A percentile compares a stretch with the other conserved stretches of the same genome.
Conservation (phyloP, 2,113 vertebrate genomes). For the Carlito syrichta region DNA sequence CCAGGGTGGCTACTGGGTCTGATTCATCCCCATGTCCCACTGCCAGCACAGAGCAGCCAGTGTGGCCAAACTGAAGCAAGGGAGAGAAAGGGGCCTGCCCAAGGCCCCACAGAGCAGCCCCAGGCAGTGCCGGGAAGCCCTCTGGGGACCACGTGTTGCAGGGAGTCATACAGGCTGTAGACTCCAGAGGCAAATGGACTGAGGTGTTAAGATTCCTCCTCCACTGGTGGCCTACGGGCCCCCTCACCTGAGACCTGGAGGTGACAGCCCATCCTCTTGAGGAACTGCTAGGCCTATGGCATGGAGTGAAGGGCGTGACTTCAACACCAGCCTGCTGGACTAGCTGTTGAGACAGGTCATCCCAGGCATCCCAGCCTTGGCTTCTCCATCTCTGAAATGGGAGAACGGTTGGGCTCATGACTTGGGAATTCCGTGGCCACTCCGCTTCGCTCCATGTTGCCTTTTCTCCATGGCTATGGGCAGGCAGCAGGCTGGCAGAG, state of each 20-base stretch:
- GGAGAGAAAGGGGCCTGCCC: neutral
- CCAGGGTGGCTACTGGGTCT: neutral
- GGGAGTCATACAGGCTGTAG: neutral
- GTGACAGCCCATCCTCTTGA: neutral
- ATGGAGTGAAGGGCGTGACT: accelerated
- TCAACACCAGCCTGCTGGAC: neutral
- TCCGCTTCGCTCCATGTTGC: neutral
- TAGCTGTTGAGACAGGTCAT: neutral
- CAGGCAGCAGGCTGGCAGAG: neutral
- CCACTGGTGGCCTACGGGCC: neutral
- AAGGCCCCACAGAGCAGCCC: neutral
- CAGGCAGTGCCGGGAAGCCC: neutral
- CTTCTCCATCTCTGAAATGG: neutral
- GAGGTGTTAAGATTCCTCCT: neutral
- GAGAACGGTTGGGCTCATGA: neutral
- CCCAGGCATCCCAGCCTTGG: neutral
- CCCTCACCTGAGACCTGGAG: neutral
- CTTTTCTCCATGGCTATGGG: neutral
- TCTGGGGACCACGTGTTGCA: neutral
- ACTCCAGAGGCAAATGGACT: neutral
- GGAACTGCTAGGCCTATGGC: neutral
- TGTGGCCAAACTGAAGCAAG: neutral
- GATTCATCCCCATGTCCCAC: too few relatives aligned
- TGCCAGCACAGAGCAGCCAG: neutral
- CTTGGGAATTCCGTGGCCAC: neutral